These are phyloP conservation scores for Pseudomyrmex gracilis DNA, from an alignment of 1,140 invertebrate genomes.

Conservation along the genomic window DNA sequence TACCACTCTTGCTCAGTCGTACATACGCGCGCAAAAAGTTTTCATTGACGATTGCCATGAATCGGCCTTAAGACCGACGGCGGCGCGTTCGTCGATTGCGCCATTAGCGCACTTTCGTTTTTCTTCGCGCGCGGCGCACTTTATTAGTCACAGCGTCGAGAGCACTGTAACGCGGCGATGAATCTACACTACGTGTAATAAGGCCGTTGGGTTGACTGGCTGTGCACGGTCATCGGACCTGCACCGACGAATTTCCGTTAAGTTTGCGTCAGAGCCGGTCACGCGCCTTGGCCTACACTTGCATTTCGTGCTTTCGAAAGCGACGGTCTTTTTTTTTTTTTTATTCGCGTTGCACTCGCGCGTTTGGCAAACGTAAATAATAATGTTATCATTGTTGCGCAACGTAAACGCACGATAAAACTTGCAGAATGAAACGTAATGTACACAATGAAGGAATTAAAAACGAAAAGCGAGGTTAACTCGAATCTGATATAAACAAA, in stretches of 20 bases:
- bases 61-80: conserved; percentile 4
- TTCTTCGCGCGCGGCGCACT: conserved; percentile 46
- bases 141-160: conserved; percentile 45
- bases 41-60: conserved; percentile 25
- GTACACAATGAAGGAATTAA: no score
- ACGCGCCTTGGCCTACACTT: conserved; percentile 52
- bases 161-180: conserved; percentile 47
- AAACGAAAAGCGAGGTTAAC: no score
- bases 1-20: conserved; percentile 1
- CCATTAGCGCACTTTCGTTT: conserved; percentile 59
- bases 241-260: conserved; percentile 55
- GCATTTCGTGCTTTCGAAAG: conserved; percentile 51
- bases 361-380: not conserved
- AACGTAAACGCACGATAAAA: no score
- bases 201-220: not conserved
- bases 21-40: conserved; percentile 8
- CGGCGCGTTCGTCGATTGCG: conserved; percentile 33
- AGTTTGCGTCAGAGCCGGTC: conserved; percentile 48
- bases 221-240: conserved; percentile 46
- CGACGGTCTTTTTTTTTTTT: conserved; percentile 35
- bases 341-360: not conserved
- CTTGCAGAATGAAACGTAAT: no score
- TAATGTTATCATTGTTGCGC: no score
- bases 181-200: conserved; percentile 21
- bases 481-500: no score